Percentiles rank a stretch among this genome's conserved stretches.
phyloP scores from a whole-genome alignment of 2,888 invertebrate species.

The Caradrina kadenii region DNA sequence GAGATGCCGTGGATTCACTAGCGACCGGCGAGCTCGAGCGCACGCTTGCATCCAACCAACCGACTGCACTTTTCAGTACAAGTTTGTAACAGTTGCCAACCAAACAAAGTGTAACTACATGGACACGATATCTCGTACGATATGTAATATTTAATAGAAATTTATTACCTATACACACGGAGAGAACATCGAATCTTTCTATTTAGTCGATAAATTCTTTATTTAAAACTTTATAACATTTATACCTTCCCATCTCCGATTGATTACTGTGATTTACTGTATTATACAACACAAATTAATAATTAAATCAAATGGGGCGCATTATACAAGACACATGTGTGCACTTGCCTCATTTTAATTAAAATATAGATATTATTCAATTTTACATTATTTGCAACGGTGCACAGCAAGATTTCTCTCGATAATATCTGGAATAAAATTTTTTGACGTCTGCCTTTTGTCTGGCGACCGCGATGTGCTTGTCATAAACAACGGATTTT shows the following conservation, averaged over 20 bases:
- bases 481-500: slow-evolving; percentile 18
- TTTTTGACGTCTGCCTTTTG: slow-evolving; percentile 7
- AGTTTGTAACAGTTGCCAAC: slow-evolving; percentile 62
- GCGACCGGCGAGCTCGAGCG: slow-evolving; percentile 72
- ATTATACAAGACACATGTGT: not conserved
- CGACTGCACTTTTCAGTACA: slow-evolving; percentile 74
- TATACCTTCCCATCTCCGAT: slow-evolving; percentile 10
- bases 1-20: slow-evolving; percentile 70
- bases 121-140: slow-evolving; percentile 14
- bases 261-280: slow-evolving; percentile 6
- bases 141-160: slow-evolving; percentile 26
- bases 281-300: slow-evolving; percentile 13
- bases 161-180: not conserved
- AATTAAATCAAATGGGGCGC: slow-evolving; percentile 15
- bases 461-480: slow-evolving; percentile 29
- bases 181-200: not conserved
- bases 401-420: slow-evolving; percentile 41
- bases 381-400: slow-evolving; percentile 23
- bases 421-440: slow-evolving; percentile 2
- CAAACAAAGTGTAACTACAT: slow-evolving; percentile 49
- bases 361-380: not conserved
- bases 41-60: slow-evolving; percentile 76
- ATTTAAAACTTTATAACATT: not conserved
- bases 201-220: not conserved
- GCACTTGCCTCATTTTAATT: not conserved